Percentiles rank a stretch among this genome's conserved stretches.
Evolutionary conservation across 2,797 vertebrate genomes (phyloP).

Genomic region (Dendrocincla tyrannina): DNA sequence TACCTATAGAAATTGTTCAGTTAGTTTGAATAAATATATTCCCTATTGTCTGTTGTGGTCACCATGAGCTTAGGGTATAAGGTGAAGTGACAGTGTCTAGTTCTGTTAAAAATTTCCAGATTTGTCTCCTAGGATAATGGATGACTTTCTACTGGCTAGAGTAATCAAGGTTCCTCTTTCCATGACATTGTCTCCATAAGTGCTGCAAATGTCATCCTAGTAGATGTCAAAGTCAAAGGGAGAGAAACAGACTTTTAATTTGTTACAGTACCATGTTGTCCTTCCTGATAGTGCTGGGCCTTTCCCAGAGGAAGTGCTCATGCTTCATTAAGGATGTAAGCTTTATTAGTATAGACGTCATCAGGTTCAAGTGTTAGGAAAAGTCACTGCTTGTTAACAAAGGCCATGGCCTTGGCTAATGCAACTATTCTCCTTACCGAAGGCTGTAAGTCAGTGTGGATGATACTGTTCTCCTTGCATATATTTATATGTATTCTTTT

Average conservation of each 20-base stretch:
- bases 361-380: slow-evolving; percentile 55
- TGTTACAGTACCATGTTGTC: slow-evolving; percentile 39
- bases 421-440: background rate
- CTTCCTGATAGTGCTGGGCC: slow-evolving; percentile 45
- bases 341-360: slow-evolving; percentile 57
- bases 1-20: background rate
- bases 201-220: slow-evolving; percentile 55
- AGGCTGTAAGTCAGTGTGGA: background rate
- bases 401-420: background rate
- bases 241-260: slow-evolving; percentile 54
- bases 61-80: background rate
- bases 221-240: slow-evolving; percentile 55
- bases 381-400: slow-evolving; percentile 20
- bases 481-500: background rate
- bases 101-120: slow-evolving; percentile 16
- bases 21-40: background rate
- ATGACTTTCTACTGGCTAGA: background rate
- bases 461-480: background rate
- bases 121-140: slow-evolving; percentile 2
- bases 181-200: background rate
- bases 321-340: slow-evolving; percentile 60
- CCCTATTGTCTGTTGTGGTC: background rate
- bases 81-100: background rate
- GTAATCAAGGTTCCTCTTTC: background rate
- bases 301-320: slow-evolving; percentile 60